Base-by-base conservation (phyloP, 2,797 vertebrate species). In the Rhinophrynus dorsalis region DNA sequence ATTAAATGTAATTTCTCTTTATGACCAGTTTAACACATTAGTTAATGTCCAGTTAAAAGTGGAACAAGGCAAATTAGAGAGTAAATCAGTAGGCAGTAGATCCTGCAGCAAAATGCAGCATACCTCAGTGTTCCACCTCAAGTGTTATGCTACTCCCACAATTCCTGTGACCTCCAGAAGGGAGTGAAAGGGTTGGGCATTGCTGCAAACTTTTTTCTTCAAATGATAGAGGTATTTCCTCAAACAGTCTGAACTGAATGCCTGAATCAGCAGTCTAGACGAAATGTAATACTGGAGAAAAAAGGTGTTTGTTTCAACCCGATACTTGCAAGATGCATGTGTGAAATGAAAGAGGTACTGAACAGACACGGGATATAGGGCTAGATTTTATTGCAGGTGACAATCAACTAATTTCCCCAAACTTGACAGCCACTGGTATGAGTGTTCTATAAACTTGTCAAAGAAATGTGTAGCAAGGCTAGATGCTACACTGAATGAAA, bases 111-210 rank as follows among this genome's bases (percentile, higher is more conserved):
- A 48, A n/a, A n/a, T 1, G 32, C 18, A 12, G 38, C 29, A 32
- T 65, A 65, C 50, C 50, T 65, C 18, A 15, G 7, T 23, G 50
- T 52, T 65, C 2, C 35, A 54, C 20, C 24, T 26, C 23, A 52
- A 51, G n/a, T 8, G 5, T 15, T 60, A 61, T 52, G 61, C 37
- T 23, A 45, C 38, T 56, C 63, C 38, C 51, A 66, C 51, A 56
- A 33, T 33, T 17, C 38, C 20, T 13, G 9, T 4, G n/a, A 23
- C 26, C 21, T 59, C 15, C 18, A 3, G 42, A 24, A 59, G 55
- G 66, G 66, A 68, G 65, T 51, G 12, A 68, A 59, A 58, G 65
- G 32, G 55, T 15, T 59, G 30, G 66, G 55, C 33, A 20, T 27
- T 11, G n/a, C 26, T 51, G 6, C 15, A 38, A 50, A 32, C 10